Evolutionary conservation across 2,797 vertebrate genomes (phyloP), one percentile per base, ranked within the genome.

Genomic region (Tapera naevia): DNA sequence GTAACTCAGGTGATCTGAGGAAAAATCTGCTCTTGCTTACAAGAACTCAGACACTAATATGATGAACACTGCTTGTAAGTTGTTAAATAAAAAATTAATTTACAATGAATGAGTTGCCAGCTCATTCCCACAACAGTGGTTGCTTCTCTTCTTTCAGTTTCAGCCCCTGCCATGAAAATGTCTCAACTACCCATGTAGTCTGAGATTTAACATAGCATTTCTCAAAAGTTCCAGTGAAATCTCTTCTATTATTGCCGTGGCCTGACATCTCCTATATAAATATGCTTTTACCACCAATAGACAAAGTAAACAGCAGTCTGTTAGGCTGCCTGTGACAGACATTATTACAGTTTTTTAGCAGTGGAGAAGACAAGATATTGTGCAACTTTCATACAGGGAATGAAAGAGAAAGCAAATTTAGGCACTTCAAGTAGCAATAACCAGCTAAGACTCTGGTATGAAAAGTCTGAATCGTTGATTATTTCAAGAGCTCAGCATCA

Each of bases 51-150:
- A 39, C 15, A 41, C 27, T 90, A 86, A 90, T 83, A 67, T 23
- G 70, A 94, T 75, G 58, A 88, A 86, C 51, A 75, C 39, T 58
- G 48, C 43, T 89, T 41, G 83, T 69, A 89, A 88, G 65, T 28
- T 88, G 69, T 57, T 89, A 89, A 91, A 80, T 82, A 89, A 64
- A 76, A 67, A 89, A 94, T 92, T 79, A 89, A 81, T 88, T 88
- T 71, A 62, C 24, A 79, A 33, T 54, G 86, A 88, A 91, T 89
- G 43, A 91, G 41, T 65, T 91, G 25, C 30, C 41, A 71, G 10
- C 46, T 90, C 16, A 51, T 28, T 93, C 58, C 22, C 35, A 58
- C 62, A 86, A 45, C 17, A 83, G n/a, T 10, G 51, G 70, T 39
- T 81, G 17, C 15, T 65, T 69, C 13, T 75, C 46, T 69, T 78